A percentile compares a stretch with the other conserved stretches of the same genome.
phyloP scores from a whole-genome alignment of 2,888 invertebrate genomes.

The Melanchra persicariae region DNA sequence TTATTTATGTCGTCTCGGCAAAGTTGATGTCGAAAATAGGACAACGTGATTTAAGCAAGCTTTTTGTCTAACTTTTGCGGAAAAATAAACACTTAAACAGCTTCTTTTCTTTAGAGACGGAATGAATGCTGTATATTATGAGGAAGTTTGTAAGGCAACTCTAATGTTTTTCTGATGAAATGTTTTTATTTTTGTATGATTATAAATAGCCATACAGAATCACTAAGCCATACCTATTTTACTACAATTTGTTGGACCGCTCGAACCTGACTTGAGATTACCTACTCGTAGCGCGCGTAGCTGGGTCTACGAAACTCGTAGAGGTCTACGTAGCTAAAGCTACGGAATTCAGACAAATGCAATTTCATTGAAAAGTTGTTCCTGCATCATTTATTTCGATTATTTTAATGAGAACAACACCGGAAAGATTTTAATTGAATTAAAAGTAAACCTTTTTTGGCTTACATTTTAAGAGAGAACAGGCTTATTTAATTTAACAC shows the following conservation, averaged over 20 bases:
- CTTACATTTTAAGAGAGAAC: too few species aligned
- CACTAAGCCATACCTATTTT: too few species aligned
- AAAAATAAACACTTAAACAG: not conserved
- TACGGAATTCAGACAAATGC: not conserved
- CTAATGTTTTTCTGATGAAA: too few species aligned
- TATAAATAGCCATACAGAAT: not conserved
- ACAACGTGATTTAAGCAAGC: not conserved
- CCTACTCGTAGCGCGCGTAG: constrained; percentile 32
- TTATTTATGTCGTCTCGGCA: not conserved
- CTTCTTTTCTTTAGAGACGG: not conserved
- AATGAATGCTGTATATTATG: not conserved
- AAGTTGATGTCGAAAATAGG: not conserved
- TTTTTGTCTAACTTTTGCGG: not conserved
- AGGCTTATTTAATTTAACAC: too few species aligned
- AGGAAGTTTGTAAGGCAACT: not conserved
- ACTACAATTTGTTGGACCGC: too few species aligned
- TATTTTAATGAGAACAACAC: not conserved
- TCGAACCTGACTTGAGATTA: too few species aligned
- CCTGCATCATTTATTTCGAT: not conserved
- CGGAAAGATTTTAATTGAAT: too few species aligned
- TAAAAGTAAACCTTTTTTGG: too few species aligned
- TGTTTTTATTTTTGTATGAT: too few species aligned
- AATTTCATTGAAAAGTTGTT: not conserved
- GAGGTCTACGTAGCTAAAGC: not conserved
- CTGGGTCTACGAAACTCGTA: constrained; percentile 33